These are phyloP conservation scores for Enteromius anoplus DNA, from an alignment of 2,797 vertebrate genomes.

Conservation along the genomic window DNA sequence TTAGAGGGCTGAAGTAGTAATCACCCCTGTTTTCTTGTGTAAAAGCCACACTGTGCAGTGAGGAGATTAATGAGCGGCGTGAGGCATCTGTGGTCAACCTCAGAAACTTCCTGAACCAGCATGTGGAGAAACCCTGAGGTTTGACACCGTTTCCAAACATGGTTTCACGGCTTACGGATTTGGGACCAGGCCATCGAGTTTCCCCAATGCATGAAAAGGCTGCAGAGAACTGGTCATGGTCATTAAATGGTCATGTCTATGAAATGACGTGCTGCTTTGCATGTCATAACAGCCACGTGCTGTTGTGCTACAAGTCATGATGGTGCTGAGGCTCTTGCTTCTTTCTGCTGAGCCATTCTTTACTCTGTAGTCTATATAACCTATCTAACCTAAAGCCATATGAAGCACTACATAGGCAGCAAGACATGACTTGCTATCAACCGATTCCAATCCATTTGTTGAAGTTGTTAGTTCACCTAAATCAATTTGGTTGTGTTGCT, in stretches of 20 bases:
- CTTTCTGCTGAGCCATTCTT: background rate
- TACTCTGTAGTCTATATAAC: background rate
- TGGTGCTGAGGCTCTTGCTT: background rate
- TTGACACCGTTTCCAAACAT: slow-evolving; percentile 60
- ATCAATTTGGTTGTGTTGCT: too few species aligned
- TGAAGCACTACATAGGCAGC: background rate
- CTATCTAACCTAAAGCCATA: background rate
- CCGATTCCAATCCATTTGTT: background rate
- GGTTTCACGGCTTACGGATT: slow-evolving; percentile 24
- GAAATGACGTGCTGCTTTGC: background rate
- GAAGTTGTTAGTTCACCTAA: too few species aligned
- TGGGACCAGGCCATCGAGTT: background rate
- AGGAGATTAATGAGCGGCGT: slow-evolving; percentile 14
- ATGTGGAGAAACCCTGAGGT: slow-evolving; percentile 62
- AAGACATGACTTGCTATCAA: background rate
- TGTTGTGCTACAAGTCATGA: background rate
- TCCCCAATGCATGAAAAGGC: slow-evolving; percentile 2
- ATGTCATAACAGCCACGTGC: background rate
- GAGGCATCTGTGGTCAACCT: slow-evolving; percentile 36
- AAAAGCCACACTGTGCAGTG: background rate
- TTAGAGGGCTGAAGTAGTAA: background rate
- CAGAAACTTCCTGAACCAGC: slow-evolving; percentile 29
- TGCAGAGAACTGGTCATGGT: background rate
- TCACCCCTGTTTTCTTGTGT: background rate
- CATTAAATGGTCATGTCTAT: too few species aligned